A percentile compares a stretch with the other conserved stretches of the same genome.
Evolutionary conservation across 1,140 invertebrate species (phyloP).

Genomic region (Atta cephalotes): DNA sequence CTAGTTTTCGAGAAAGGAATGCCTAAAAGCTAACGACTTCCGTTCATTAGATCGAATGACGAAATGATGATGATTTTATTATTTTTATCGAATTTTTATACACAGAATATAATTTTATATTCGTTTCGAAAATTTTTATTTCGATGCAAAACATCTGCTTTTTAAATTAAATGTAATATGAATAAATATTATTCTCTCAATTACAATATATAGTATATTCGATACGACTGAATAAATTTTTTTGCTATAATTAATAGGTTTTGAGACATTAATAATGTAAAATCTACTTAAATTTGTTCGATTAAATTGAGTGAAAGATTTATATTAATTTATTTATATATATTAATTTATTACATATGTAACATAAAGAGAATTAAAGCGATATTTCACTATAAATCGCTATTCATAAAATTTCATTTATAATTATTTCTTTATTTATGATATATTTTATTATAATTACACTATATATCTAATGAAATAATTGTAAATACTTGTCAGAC

Average conservation of each 20-base stretch:
- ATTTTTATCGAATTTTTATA: background rate
- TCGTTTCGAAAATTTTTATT: background rate
- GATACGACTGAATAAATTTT: background rate
- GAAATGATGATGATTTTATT: background rate
- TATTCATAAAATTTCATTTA: background rate
- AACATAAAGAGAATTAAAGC: background rate
- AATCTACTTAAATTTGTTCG: background rate
- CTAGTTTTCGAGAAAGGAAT: conserved; percentile 21
- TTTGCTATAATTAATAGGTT: background rate
- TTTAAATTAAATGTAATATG: background rate
- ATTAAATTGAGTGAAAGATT: background rate
- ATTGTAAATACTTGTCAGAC: background rate
- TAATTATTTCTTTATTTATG: background rate
- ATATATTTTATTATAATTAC: conserved; percentile 11
- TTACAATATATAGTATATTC: background rate
- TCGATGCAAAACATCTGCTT: background rate
- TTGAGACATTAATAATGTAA: background rate
- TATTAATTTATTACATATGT: background rate
- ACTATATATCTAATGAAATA: conserved; percentile 13
- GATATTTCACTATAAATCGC: background rate
- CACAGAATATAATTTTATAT: background rate
- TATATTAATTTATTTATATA: background rate
- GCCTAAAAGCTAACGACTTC: background rate
- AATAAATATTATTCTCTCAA: conserved; percentile 2
- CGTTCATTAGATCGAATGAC: background rate